A percentile compares a stretch with the other conserved stretches of the same genome.
These are phyloP conservation scores for Scaeva pyrastri DNA, from an alignment of 2,888 invertebrate genomes.

Conservation along the genomic window DNA sequence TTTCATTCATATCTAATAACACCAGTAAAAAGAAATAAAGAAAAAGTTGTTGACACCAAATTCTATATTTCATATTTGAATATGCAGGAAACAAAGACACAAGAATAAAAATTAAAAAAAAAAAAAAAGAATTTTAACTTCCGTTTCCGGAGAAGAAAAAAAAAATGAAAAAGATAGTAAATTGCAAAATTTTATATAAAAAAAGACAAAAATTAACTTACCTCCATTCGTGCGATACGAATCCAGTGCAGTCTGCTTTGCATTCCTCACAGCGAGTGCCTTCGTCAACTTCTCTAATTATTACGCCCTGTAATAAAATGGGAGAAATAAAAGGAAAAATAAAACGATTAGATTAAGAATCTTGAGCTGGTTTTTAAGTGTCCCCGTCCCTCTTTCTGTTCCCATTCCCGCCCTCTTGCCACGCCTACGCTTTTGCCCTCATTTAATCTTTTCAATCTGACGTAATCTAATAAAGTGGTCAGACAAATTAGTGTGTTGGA, in stretches of 20 bases:
- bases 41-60: conserved; percentile 8
- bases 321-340: conserved; percentile 16
- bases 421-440: neutral
- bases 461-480: conserved; percentile 43
- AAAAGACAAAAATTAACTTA: conserved; percentile 85
- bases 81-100: neutral
- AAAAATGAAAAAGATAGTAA: neutral
- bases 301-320: conserved; percentile 89
- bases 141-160: neutral
- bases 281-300: conserved; percentile 92
- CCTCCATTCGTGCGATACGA: conserved; percentile 94
- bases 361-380: conserved; percentile 34
- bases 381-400: neutral
- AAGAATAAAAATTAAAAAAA: neutral
- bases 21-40: neutral
- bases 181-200: neutral
- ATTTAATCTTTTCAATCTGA: conserved; percentile 40
- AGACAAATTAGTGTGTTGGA: conserved; percentile 38
- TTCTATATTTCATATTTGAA: neutral
- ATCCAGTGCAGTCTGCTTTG: conserved; percentile 92
- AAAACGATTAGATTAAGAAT: conserved; percentile 32
- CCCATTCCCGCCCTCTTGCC: neutral
- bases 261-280: conserved; percentile 94
- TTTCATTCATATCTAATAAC: neutral
- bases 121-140: neutral